Evolutionary conservation across 2,113 vertebrate genomes (phyloP).

Genomic region (Ictidomys tridecemlineatus): DNA sequence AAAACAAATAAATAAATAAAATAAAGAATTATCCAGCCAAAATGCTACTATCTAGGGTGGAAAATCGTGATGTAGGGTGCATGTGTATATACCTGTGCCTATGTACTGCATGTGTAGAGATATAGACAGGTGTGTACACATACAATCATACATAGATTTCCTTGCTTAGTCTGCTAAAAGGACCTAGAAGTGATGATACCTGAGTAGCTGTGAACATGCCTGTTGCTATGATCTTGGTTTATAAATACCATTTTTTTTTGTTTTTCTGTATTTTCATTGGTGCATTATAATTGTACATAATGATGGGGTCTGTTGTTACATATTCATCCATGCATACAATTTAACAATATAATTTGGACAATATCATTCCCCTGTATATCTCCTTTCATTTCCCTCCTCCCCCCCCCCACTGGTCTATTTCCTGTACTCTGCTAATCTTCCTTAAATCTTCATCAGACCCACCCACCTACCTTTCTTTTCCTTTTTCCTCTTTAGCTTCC

Average conservation of each 20-base stretch:
- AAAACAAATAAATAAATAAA: no score
- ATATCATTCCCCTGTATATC: no score
- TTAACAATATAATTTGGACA: no score
- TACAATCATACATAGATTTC: background rate
- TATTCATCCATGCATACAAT: no score
- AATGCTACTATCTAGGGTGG: background rate
- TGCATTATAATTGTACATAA: no score
- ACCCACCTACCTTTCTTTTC: no score
- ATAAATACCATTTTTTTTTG: background rate
- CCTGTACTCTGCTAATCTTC: no score
- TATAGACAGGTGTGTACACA: background rate
- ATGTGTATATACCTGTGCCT: background rate
- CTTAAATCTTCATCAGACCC: no score
- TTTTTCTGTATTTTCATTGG: background rate
- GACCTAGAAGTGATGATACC: background rate
- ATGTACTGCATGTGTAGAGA: background rate
- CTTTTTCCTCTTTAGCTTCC: no score
- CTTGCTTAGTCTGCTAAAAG: background rate
- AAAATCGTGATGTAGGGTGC: background rate
- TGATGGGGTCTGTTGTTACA: no score
- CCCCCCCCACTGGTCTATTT: no score
- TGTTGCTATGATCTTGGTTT: background rate
- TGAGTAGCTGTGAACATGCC: background rate
- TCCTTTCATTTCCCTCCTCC: no score
- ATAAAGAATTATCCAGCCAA: background rate